Conservation (phyloP, 2,888 invertebrate genomes). For the Luperina testacea region DNA sequence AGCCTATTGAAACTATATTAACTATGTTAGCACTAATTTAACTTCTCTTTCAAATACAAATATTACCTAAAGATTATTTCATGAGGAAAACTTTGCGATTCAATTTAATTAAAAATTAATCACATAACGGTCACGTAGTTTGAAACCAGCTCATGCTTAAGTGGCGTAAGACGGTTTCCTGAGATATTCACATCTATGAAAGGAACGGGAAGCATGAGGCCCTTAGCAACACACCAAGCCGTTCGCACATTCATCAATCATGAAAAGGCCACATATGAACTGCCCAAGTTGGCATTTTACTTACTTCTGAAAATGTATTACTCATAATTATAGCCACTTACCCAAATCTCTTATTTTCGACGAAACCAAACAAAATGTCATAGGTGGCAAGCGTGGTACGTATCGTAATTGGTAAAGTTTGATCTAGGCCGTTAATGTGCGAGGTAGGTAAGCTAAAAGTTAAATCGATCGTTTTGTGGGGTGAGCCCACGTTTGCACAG, state of each 20-base stretch:
- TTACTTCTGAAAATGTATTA: slow-evolving; percentile 55
- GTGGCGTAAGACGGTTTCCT: slow-evolving; percentile 27
- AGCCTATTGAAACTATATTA: neutral
- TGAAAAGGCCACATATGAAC: slow-evolving; percentile 53
- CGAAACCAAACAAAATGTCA: slow-evolving; percentile 19
- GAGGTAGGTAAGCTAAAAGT: slow-evolving; percentile 63
- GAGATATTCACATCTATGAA: slow-evolving; percentile 45
- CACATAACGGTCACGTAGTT: slow-evolving; percentile 17
- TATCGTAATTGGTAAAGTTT: slow-evolving; percentile 76
- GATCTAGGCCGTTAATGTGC: slow-evolving; percentile 72
- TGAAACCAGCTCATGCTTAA: slow-evolving; percentile 17
- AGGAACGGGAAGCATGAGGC: slow-evolving; percentile 21
- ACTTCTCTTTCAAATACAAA: neutral
- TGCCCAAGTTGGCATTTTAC: slow-evolving; percentile 51
- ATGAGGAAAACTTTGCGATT: slow-evolving; percentile 14
- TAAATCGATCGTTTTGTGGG: slow-evolving; percentile 73
- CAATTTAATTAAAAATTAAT: slow-evolving; percentile 43
- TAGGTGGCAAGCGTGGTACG: slow-evolving; percentile 44
- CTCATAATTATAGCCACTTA: slow-evolving; percentile 48
- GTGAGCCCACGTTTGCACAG: slow-evolving; percentile 67
- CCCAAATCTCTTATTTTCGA: slow-evolving; percentile 25
- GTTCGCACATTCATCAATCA: slow-evolving; percentile 64
- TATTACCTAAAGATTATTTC: slow-evolving; percentile 5
- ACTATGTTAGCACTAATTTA: slow-evolving; percentile 16
- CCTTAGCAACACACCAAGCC: slow-evolving; percentile 48